phyloP scores from a whole-genome alignment of 2,113 vertebrate genomes.

The Sclerurus mexicanus region DNA sequence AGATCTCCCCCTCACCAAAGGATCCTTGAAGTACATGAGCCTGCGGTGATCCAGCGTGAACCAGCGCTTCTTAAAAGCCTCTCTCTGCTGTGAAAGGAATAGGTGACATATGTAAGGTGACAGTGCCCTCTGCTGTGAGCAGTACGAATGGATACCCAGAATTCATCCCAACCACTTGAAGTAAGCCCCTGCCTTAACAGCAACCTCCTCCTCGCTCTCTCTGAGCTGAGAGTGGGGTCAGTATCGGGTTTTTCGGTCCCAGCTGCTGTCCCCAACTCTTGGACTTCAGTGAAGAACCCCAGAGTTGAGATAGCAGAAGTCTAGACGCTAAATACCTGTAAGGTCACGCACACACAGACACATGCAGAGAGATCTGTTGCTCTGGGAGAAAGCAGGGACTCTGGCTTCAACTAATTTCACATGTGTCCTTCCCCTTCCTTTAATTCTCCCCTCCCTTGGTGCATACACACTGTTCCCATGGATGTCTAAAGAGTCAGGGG shows the following conservation, averaged over 20 bases:
- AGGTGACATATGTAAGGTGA: background rate
- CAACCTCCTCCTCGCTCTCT: background rate
- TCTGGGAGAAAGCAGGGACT: conserved; percentile 45
- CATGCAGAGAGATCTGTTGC: conserved; percentile 12
- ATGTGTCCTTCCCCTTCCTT: conserved; percentile 49
- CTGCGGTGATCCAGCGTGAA: conserved; percentile 89
- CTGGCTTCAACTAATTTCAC: conserved; percentile 38
- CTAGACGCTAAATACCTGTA: conserved; percentile 18
- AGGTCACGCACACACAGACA: background rate
- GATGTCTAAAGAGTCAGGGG: conserved; percentile 27
- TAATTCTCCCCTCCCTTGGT: conserved; percentile 42
- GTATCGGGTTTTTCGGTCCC: background rate
- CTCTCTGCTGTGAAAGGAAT: conserved; percentile 79
- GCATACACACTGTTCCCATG: background rate
- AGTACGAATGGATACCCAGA: background rate
- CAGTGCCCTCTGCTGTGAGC: conserved; percentile 51
- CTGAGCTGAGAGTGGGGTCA: background rate
- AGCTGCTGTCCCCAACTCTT: background rate
- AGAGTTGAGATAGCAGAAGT: conserved; percentile 21
- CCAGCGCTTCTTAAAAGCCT: conserved; percentile 94
- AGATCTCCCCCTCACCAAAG: conserved; percentile 77
- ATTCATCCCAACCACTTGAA: background rate
- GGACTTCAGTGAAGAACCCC: background rate
- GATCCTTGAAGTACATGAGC: conserved; percentile 93
- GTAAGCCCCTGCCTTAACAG: background rate